These are phyloP conservation scores for Urocolius indicus DNA, from an alignment of 2,113 vertebrate species.

Conservation along the genomic window DNA sequence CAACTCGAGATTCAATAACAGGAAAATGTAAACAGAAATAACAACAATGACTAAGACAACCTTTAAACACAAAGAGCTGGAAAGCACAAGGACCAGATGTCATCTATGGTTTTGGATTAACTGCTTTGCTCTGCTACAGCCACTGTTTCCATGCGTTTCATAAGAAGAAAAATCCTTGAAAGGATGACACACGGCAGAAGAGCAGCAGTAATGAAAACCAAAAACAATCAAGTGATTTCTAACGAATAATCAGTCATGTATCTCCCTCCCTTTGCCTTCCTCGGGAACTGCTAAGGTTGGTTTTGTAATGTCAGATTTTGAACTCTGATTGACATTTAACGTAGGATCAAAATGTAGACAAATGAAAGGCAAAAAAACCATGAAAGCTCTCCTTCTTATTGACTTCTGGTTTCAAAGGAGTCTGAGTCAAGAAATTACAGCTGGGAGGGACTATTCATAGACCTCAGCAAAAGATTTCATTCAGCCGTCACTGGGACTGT, in stretches of 20 bases:
- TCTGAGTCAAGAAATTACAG: neutral
- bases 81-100: neutral
- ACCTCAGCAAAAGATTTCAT: neutral
- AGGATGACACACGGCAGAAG: neutral
- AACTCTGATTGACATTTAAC: constrained; percentile 7
- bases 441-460: neutral
- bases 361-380: neutral
- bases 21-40: constrained; percentile 30
- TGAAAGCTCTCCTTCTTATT: neutral
- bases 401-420: neutral
- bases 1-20: neutral
- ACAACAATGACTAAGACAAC: neutral
- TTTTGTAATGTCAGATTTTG: constrained; percentile 20
- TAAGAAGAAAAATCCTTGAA: neutral
- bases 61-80: constrained; percentile 28
- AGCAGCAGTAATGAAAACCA: neutral
- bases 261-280: neutral
- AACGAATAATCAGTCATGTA: neutral
- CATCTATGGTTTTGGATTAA: neutral
- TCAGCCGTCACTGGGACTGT: neutral
- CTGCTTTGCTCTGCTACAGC: neutral
- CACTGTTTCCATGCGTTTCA: neutral
- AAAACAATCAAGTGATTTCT: neutral
- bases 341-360: neutral
- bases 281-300: neutral